A percentile compares a stretch with the other conserved stretches of the same genome.
Evolutionary conservation across 2,113 vertebrate genomes (phyloP).

Genomic region (Gopherus evgoodei): DNA sequence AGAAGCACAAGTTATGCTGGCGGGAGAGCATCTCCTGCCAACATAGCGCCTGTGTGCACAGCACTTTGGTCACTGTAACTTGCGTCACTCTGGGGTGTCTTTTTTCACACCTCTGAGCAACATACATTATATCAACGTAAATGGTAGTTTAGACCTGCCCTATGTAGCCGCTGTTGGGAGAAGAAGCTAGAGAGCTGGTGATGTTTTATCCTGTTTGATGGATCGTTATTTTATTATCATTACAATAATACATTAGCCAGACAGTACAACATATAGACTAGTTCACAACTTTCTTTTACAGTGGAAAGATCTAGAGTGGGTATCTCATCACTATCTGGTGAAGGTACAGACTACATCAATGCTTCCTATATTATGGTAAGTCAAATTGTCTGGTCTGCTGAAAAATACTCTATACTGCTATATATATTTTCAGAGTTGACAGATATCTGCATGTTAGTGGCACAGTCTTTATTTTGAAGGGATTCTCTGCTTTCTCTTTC

Average conservation of each 20-base stretch:
- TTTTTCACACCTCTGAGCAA: no score
- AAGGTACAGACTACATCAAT: constrained; percentile 93
- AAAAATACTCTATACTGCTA: neutral
- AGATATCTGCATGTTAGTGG: accelerated
- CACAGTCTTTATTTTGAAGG: neutral
- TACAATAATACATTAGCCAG: neutral
- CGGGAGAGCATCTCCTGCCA: no score
- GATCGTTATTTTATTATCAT: neutral
- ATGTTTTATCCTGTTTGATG: neutral
- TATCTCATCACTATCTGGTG: constrained; percentile 83
- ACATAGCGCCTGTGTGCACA: no score
- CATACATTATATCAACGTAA: no score
- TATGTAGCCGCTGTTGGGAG: neutral
- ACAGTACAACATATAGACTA: neutral
- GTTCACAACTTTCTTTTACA: constrained; percentile 72
- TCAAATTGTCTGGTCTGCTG: neutral
- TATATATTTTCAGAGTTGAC: neutral
- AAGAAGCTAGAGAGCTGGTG: neutral
- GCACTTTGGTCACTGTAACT: no score
- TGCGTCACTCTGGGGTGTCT: no score
- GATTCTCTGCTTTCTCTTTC: neutral
- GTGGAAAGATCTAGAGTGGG: constrained; percentile 90
- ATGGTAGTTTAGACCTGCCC: no score
- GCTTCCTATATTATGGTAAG: constrained; percentile 92
- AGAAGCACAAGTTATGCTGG: no score